Conservation (phyloP, 2,888 invertebrate species). For the Tinea pellionella region DNA sequence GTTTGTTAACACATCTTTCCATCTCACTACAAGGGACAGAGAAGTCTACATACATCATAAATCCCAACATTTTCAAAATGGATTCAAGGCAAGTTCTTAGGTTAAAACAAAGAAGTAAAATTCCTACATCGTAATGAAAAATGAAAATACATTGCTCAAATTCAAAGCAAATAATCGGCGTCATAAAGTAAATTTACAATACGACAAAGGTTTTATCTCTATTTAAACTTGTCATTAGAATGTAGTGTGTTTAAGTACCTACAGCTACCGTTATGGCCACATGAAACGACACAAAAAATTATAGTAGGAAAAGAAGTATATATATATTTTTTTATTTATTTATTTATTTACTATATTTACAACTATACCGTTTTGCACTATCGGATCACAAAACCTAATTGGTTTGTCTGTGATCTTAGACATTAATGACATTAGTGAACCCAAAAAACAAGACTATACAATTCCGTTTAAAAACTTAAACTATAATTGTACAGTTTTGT, state of each 20-base stretch:
- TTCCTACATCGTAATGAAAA: no score
- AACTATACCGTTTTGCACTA: no score
- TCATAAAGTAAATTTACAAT: conserved; percentile 1
- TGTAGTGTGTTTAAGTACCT: neutral
- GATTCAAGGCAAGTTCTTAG: conserved; percentile 40
- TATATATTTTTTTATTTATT: no score
- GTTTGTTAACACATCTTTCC: conserved; percentile 45
- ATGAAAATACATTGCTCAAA: neutral
- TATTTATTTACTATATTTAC: no score
- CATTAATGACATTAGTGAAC: no score
- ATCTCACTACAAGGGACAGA: conserved; percentile 38
- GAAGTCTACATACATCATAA: conserved; percentile 26
- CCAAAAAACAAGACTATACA: no score
- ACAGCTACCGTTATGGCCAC: neutral
- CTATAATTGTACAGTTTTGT: no score
- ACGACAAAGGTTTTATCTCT: conserved; percentile 6
- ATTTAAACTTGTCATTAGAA: conserved; percentile 6
- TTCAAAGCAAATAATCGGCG: neutral
- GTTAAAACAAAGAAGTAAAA: neutral
- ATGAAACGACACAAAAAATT: neutral
- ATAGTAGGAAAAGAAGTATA: no score
- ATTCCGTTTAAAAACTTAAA: no score
- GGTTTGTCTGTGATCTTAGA: no score
- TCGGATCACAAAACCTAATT: no score
- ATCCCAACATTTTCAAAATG: conserved; percentile 34